Evolutionary conservation across 1,140 invertebrate species (phyloP).

Genomic region (Adoxophyes honmai): DNA sequence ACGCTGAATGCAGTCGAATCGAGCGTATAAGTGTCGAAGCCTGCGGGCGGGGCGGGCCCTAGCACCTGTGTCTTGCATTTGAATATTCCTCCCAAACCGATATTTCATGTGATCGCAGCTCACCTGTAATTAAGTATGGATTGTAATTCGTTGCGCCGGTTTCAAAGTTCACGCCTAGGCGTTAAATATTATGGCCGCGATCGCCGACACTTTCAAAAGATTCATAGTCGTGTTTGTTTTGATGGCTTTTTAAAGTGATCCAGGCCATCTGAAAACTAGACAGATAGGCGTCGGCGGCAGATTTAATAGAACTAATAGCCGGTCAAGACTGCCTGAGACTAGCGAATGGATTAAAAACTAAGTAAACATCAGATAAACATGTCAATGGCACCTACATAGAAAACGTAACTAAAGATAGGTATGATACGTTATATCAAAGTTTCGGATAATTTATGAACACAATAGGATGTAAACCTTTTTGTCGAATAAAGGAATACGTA

Average conservation of each 20-base stretch:
- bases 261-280: no score
- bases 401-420: no score
- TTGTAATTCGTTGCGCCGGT: conserved; percentile 49
- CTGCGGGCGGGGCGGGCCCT: conserved; percentile 52
- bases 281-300: no score
- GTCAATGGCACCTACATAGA: no score
- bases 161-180: conserved; percentile 59
- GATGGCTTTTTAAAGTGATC: conserved; percentile 4
- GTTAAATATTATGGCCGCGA: conserved; percentile 32
- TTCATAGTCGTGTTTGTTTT: conserved; percentile 34
- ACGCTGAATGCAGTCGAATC: conserved; percentile 16
- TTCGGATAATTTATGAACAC: no score
- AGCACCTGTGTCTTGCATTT: conserved; percentile 60
- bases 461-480: no score
- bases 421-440: no score
- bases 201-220: conserved; percentile 43
- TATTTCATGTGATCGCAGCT: conserved; percentile 64
- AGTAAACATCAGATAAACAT: no score
- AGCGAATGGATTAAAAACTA: no score
- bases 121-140: conserved; percentile 67
- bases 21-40: conserved; percentile 43
- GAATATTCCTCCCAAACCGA: conserved; percentile 64
- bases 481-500: no score
- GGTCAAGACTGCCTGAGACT: no score
- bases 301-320: no score